Percentiles rank a stretch among this genome's conserved stretches.
These are phyloP conservation scores for Thamnaconus septentrionalis DNA, from an alignment of 2,113 vertebrate genomes.

Conservation along the genomic window DNA sequence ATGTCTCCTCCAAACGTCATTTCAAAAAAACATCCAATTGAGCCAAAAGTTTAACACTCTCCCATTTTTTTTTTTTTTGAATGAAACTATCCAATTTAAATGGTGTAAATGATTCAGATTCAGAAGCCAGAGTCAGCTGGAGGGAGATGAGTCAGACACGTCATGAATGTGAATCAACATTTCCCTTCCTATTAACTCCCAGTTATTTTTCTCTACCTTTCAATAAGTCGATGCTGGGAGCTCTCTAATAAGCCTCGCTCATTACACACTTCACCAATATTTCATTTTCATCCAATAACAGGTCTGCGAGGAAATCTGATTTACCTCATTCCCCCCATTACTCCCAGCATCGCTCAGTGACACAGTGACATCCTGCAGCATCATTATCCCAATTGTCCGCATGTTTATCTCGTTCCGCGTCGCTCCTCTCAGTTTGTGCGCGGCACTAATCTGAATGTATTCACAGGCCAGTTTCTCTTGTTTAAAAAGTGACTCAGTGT, in stretches of 20 bases:
- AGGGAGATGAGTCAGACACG: constrained; percentile 3
- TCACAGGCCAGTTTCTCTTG: constrained; percentile 42
- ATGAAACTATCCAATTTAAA: too few species aligned
- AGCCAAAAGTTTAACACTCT: too few species aligned
- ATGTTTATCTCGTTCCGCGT: constrained; percentile 39
- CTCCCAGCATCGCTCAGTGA: constrained; percentile 27
- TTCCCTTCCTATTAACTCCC: neutral
- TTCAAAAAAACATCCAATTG: too few species aligned
- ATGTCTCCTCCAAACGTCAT: too few species aligned
- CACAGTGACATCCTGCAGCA: neutral
- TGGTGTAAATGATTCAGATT: too few species aligned
- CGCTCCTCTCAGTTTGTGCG: constrained; percentile 1
- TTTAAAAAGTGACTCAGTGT: constrained; percentile 1
- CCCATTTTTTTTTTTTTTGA: too few species aligned
- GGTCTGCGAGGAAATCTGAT: constrained; percentile 30
- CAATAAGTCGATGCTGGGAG: neutral
- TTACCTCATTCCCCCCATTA: constrained; percentile 16
- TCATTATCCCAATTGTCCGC: constrained; percentile 33
- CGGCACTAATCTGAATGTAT: constrained; percentile 39
- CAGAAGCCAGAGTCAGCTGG: neutral
- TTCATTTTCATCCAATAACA: constrained; percentile 57
- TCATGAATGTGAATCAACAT: constrained; percentile 4
- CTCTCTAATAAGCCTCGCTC: constrained; percentile 13
- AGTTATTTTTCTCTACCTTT: constrained; percentile 2
- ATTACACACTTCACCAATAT: constrained; percentile 30